Percentiles rank a stretch among this genome's conserved stretches.
These are phyloP conservation scores for Sebastes trivittatus DNA, from an alignment of 2,797 vertebrate genomes.

Conservation along the genomic window DNA sequence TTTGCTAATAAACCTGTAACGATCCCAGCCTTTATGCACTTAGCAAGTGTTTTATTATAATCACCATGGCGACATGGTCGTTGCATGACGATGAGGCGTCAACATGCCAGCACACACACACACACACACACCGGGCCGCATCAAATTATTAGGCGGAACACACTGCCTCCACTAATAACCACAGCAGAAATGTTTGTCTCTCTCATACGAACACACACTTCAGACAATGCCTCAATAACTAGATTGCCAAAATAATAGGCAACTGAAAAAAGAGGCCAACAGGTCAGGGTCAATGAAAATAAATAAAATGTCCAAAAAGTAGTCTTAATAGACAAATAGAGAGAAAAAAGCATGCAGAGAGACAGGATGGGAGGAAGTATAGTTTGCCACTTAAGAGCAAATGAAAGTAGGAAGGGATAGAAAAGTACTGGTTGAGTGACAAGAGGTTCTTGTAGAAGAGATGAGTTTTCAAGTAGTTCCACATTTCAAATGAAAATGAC, in stretches of 20 bases:
- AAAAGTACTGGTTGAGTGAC: neutral
- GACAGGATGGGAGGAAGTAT: neutral
- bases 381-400: neutral
- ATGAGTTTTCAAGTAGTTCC: neutral
- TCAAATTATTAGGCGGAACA: neutral
- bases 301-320: neutral
- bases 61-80: slow-evolving; percentile 74
- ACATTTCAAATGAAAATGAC: neutral
- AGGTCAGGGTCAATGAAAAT: neutral
- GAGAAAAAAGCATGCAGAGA: neutral
- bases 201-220: neutral
- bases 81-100: slow-evolving; percentile 24
- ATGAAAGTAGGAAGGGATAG: neutral
- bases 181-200: neutral
- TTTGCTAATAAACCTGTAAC: slow-evolving; percentile 89
- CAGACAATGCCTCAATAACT: neutral
- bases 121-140: neutral
- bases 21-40: slow-evolving; percentile 90
- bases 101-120: neutral
- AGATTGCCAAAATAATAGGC: neutral
- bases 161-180: neutral
- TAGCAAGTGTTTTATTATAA: slow-evolving; percentile 88
- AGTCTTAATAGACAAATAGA: neutral
- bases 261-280: neutral
- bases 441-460: neutral